Base-by-base conservation (phyloP, 2,888 invertebrate species). In the Lepeophtheirus nordmannii region DNA sequence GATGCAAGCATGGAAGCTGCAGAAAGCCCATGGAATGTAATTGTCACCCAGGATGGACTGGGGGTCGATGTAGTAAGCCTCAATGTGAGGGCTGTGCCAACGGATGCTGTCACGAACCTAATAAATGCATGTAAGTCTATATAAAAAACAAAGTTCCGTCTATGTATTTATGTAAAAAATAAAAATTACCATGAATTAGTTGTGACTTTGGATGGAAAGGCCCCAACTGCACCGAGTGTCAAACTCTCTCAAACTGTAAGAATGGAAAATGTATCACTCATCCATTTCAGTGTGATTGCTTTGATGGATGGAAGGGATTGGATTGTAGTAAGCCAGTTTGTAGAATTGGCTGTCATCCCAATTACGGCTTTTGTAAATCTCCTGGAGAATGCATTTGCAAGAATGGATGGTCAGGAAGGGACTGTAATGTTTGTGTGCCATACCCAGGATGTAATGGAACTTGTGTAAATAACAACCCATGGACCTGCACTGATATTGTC, bases 161-260 rank as follows among this genome's bases (percentile, higher is more conserved):
- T n/a, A n/a, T n/a, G n/a, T n/a, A n/a, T n/a, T n/a, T n/a, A n/a
- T n/a, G n/a, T n/a, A n/a, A n/a, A n/a, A n/a, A n/a, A 17, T 14
- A 46, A 46, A 17, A 46, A 14, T n/a, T 5, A n/a, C 8, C 8
- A 14, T 17, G n/a, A 46, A n/a, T 8, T 3, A 46, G 53, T 17
- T 46, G 53, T 8, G 53, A 46, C 53, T 46, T 46, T 46, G 53
- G 53, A 46, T 46, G 53, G 53, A 46, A 46, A 17, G 53, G 53
- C 2, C 53, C 2, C 17, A 46, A 46, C 8, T 46, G 53, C 53
- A 46, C 53, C 1, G 53, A 46, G 53, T 46, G 53, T 46, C 53
- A 46, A 46, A 46, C 53, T 17, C 53, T 46, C n/a, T 17, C 53
- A 14, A 46, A 46, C 53, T 46, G 53, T 46, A 46, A 46, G 53